Percentiles rank a stretch among this genome's conserved stretches.
Conservation (phyloP, 2,888 invertebrate species). For the Megalurothrips usitatus region DNA sequence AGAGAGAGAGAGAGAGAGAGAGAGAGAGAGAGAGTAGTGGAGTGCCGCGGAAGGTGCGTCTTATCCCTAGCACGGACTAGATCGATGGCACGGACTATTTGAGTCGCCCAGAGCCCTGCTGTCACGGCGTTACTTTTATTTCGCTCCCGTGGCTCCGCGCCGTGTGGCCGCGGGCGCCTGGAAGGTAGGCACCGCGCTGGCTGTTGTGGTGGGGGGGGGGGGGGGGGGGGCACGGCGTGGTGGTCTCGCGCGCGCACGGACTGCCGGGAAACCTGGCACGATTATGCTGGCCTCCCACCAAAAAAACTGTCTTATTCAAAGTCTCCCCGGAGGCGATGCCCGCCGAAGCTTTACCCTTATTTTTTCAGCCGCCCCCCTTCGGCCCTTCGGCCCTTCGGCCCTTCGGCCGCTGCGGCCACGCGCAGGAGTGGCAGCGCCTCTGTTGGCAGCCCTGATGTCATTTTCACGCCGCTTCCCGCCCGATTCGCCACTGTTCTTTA, state of each 20-base stretch:
- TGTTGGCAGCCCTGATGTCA: constrained; percentile 22
- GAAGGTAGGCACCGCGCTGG: no score
- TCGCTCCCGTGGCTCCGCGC: neutral
- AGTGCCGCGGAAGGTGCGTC: no score
- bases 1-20: no score
- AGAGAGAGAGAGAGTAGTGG: no score
- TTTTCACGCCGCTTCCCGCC: constrained; percentile 23
- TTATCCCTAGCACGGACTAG: no score
- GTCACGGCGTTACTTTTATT: neutral
- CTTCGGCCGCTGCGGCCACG: neutral
- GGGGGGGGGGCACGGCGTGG: no score
- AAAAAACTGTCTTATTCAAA: neutral
- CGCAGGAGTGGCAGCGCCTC: neutral
- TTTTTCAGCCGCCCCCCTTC: no score
- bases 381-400: no score
- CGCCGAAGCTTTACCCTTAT: neutral
- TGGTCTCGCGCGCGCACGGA: neutral
- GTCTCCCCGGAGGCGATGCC: neutral
- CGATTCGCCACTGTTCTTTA: constrained; percentile 18
- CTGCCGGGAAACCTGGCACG: neutral
- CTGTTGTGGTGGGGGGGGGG: no score
- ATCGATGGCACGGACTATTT: no score
- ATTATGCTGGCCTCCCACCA: constrained; percentile 1
- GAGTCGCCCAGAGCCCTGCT: no score
- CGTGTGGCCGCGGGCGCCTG: no score